phyloP scores from a whole-genome alignment of 2,888 invertebrate genomes.

The Odontocolon sp. region DNA sequence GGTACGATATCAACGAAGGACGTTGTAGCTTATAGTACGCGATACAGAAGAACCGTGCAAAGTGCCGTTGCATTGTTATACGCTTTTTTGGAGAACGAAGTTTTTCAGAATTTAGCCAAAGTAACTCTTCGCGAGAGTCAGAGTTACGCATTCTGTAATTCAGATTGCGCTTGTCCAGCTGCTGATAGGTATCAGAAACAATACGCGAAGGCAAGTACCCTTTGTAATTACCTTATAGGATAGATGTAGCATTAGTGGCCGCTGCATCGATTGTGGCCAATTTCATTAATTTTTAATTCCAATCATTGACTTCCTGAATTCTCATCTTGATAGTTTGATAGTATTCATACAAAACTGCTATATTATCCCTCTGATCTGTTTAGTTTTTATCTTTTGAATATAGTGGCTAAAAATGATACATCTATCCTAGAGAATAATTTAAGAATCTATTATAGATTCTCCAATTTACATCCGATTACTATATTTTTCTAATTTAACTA shows the following conservation, averaged over 20 bases:
- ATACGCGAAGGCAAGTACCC: conserved; percentile 78
- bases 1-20: conserved; percentile 82
- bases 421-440: too few species aligned
- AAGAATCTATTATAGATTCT: too few species aligned
- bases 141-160: conserved; percentile 92
- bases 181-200: conserved; percentile 84
- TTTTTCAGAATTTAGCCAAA: conserved; percentile 82
- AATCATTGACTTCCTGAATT: too few species aligned
- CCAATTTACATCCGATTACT: background rate
- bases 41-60: conserved; percentile 94
- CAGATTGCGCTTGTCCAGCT: conserved; percentile 91
- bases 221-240: too few species aligned
- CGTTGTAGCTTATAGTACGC: conserved; percentile 89
- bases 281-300: background rate
- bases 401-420: too few species aligned
- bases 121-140: conserved; percentile 89
- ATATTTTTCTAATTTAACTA: too few species aligned
- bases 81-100: conserved; percentile 86
- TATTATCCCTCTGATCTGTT: too few species aligned
- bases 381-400: too few species aligned
- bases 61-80: conserved; percentile 91
- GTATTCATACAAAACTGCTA: too few species aligned
- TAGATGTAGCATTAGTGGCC: too few species aligned
- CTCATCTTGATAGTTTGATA: too few species aligned
- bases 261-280: too few species aligned